Conservation (phyloP, 2,888 invertebrate genomes). For the Caenorhabditis drosophilae region DNA sequence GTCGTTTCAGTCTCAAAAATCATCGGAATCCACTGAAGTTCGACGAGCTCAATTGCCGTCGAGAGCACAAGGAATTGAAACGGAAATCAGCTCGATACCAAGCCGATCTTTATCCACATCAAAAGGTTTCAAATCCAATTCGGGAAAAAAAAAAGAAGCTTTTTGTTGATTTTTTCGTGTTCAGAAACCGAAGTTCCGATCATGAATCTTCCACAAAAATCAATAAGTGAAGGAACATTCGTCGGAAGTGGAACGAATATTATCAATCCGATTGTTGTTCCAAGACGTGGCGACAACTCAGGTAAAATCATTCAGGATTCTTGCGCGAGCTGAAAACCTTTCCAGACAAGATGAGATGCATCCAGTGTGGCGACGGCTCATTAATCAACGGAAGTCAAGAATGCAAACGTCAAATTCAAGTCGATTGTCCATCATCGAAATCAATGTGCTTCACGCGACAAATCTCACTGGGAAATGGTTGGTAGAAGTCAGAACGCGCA, state of each 20-base stretch:
- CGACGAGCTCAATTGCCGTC: conserved; percentile 31
- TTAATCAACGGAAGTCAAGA: conserved; percentile 39
- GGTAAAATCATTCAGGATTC: not conserved
- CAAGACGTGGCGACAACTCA: not conserved
- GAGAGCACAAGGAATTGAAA: conserved; percentile 22
- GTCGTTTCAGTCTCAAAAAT: conserved; percentile 18
- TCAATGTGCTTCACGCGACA: conserved; percentile 59
- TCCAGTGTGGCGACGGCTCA: conserved; percentile 58
- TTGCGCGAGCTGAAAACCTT: not conserved
- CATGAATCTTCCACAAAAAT: conserved; percentile 22
- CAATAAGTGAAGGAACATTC: conserved; percentile 31
- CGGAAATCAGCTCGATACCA: too few relatives aligned
- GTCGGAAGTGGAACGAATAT: conserved; percentile 32
- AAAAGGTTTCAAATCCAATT: too few relatives aligned
- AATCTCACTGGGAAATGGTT: conserved; percentile 45
- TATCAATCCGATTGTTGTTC: conserved; percentile 1
- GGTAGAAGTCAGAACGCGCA: not conserved
- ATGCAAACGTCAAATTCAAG: conserved; percentile 47
- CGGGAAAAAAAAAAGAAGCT: too few relatives aligned
- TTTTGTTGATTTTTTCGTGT: too few relatives aligned
- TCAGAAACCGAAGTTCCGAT: conserved; percentile 29
- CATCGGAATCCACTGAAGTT: conserved; percentile 23
- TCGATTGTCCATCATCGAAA: conserved; percentile 43
- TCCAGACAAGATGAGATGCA: conserved; percentile 42
- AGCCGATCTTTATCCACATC: too few relatives aligned